phyloP scores from a whole-genome alignment of 2,888 invertebrate species.

The Ditula angustiorana region DNA sequence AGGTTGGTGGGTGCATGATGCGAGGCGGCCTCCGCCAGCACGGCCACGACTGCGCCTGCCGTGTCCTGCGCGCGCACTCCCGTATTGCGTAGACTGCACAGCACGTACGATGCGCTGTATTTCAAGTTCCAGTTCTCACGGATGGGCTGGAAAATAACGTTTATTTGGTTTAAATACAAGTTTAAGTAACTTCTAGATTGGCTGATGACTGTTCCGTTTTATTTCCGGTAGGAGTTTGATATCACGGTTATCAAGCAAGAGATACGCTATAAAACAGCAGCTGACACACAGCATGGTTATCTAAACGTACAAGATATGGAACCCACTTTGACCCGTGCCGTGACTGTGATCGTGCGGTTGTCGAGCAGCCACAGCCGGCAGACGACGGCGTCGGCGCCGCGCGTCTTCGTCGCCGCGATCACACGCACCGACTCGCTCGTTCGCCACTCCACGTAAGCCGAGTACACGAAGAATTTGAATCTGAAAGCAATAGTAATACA shows the following conservation, averaged over 20 bases:
- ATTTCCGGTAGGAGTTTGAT: no score
- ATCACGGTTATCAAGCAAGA: no score
- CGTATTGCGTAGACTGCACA: constrained; percentile 90
- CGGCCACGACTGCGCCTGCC: constrained; percentile 71
- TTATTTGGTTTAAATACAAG: no score
- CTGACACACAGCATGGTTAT: no score
- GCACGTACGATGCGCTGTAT: constrained; percentile 95
- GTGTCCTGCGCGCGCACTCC: constrained; percentile 84
- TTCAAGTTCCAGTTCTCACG: constrained; percentile 97
- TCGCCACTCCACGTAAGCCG: constrained; percentile 94
- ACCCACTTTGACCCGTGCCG: constrained; percentile 89
- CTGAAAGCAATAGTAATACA: constrained; percentile 75
- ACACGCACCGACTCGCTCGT: constrained; percentile 89
- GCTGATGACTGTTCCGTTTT: no score
- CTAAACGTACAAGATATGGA: not conserved
- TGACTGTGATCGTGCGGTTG: constrained; percentile 88
- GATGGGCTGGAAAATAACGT: constrained; percentile 86
- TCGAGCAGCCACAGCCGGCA: constrained; percentile 91
- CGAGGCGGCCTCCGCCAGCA: constrained; percentile 59
- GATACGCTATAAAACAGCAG: no score
- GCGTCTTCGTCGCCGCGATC: constrained; percentile 95
- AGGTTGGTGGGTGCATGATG: constrained; percentile 69
- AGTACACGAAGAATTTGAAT: constrained; percentile 96
- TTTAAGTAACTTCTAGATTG: no score
- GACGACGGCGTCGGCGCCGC: constrained; percentile 92